Base-by-base conservation (phyloP, 1,140 invertebrate genomes). In the Sminthurides bifidus region DNA sequence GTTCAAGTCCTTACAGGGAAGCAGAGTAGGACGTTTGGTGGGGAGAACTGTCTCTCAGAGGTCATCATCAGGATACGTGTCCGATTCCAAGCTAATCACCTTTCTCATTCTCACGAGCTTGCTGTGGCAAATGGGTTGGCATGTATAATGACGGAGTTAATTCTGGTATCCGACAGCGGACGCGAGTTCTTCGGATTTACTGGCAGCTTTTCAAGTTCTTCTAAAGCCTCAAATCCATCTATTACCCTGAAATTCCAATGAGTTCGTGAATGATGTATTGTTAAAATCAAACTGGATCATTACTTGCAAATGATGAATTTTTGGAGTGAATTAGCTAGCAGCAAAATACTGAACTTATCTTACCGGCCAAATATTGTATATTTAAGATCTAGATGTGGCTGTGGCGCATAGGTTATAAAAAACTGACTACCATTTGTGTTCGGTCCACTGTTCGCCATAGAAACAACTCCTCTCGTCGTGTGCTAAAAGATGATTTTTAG, bases 341-440 rank as follows among this genome's bases (percentile, higher is more conserved):
- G 40, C 6, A 43, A 43, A 43, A 24, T 48, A 26, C 5, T 23
- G 23, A 8, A 54, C 10, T 30, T 19, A 21, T 23, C 72, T 76
- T 79, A 93, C 91, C 84, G 94, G 71, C 87, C 94, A 81, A 98
- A 95, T 26, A 96, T 70, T 12, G 94, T 97, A 68, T 98, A 97
- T 70, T 98, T 98, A 55, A 95, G 74, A 73, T 98, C 94, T 37
- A 98, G 75, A 75, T 93, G 89, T n/a, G 90, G 84, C 66, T 98
- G 92, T 58, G 91, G 82, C 4, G 78, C 81, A 73, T 96, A 97
- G 0, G 88, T 86, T 59, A 98, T 86, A 68, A 97, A 98, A 73
- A 98, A 98, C 71, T 98, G 94, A 66, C 90, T 93, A n/a, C 82
- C 86, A 78, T 98, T 98, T n/a, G 89, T 89, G 69, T 98, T 94